Evolutionary conservation across 1,140 invertebrate species (phyloP), one percentile per base, ranked within the genome.

Genomic region (Temnothorax curvispinosus): DNA sequence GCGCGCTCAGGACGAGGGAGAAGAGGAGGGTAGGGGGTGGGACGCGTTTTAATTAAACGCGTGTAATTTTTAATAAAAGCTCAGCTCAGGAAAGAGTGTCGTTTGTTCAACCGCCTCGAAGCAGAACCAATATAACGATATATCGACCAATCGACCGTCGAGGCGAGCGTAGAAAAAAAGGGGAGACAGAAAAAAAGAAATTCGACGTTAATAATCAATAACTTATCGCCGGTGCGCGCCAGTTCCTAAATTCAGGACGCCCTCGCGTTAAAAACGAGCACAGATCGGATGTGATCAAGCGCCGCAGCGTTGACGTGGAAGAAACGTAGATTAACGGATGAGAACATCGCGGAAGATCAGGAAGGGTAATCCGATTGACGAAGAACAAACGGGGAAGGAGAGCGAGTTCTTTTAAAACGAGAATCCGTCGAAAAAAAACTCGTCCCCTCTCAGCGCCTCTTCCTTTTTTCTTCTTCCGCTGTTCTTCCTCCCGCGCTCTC

Each of bases 41-140:
- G 13, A 21, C 32, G 50, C 15, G 52, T 75, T 84, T 84, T 84
- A 75, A 84, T 84, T 84, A 84, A 74, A 84, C 54, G 80, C 69
- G 32, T 38, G 54, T 84, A 84, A 84, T 84, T 84, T 84, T 84
- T 84, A 50, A 84, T 84, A 84, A 84, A 84, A 60, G 41, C 54
- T 74, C 54, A n/a, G 32, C 47, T 69, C n/a, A 27, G 65, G 65
- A 50, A 69, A 69, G 35, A 74, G 47, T 74, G 54, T 47, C 32
- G 54, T 50, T 27, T 50, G 41, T 11, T 18, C 54, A 38, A 18
- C 21, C 35, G 52, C n/a, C 62, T 69, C 62, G 60, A 38, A 78
- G 77, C 38, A 18, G 41, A 84, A 54, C 47, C 69, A 44, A 74
- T 84, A 84, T 62, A 74, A 84, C 80, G 80, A 84, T 62, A 84